A percentile compares a stretch with the other conserved stretches of the same genome.
These are phyloP conservation scores for Microcebus griseorufus DNA, from an alignment of 2,113 vertebrate genomes.

Conservation along the genomic window DNA sequence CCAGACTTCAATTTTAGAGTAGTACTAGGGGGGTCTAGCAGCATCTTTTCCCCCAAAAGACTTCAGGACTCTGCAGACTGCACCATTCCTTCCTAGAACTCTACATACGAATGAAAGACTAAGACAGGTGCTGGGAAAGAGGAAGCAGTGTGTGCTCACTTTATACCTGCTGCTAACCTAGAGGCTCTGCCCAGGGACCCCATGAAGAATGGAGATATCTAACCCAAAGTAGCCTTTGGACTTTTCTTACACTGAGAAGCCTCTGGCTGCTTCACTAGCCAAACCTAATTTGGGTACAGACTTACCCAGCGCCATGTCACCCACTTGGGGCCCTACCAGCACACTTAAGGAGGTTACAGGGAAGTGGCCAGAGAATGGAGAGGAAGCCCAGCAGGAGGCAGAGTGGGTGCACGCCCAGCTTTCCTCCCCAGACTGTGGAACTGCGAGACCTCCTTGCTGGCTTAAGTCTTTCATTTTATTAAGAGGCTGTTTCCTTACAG, in stretches of 20 bases:
- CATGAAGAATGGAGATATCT: background rate
- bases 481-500: background rate
- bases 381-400: background rate
- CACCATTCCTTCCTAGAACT: background rate
- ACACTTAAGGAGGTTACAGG: background rate
- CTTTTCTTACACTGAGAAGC: background rate
- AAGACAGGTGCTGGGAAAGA: background rate
- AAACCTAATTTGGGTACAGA: background rate
- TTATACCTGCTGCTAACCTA: background rate
- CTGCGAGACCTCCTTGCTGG: background rate
- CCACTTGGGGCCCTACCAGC: too few relatives aligned
- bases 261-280: background rate
- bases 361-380: too few relatives aligned
- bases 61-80: background rate
- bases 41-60: background rate
- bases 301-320: fast-evolving
- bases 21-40: background rate
- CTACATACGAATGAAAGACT: background rate
- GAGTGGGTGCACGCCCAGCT: background rate
- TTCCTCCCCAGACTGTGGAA: background rate
- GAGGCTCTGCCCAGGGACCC: background rate
- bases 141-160: background rate
- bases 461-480: background rate
- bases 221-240: background rate
- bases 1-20: background rate